Percentiles rank a stretch among this genome's conserved stretches.
Conservation (phyloP, 2,888 invertebrate species). For the Sarcophaga subvicina region DNA sequence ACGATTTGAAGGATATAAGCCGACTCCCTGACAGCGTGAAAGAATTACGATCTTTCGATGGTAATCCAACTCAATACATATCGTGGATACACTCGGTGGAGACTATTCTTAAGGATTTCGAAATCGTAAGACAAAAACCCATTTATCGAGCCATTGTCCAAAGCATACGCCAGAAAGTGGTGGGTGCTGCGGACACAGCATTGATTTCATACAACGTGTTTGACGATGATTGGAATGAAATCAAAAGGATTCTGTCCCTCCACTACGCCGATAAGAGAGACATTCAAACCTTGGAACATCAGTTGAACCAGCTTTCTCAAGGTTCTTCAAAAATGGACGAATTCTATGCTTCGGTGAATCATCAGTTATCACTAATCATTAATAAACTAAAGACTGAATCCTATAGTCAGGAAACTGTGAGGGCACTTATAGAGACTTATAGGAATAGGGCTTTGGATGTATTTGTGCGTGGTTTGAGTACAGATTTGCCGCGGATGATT, state of each 20-base stretch:
- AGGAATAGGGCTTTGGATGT: too few relatives aligned
- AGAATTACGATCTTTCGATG: conserved; percentile 9
- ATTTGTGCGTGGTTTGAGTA: too few relatives aligned
- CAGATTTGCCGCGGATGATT: too few relatives aligned
- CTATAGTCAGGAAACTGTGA: conserved; percentile 50
- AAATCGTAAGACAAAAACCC: conserved; percentile 47
- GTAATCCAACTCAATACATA: conserved; percentile 14
- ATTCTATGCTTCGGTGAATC: conserved; percentile 67
- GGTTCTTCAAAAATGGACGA: conserved; percentile 56
- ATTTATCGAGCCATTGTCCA: conserved; percentile 61
- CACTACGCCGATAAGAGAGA: conserved; percentile 70
- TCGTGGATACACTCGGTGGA: neutral
- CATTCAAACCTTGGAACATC: conserved; percentile 66
- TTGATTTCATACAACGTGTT: conserved; percentile 56
- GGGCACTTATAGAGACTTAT: conserved; percentile 48
- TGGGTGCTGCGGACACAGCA: conserved; percentile 62
- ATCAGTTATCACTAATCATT: conserved; percentile 65
- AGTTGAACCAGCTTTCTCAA: conserved; percentile 65
- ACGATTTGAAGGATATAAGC: conserved; percentile 10
- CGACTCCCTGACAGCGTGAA: conserved; percentile 9
- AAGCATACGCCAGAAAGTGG: conserved; percentile 60
- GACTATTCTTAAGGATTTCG: conserved; percentile 42
- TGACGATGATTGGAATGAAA: conserved; percentile 54
- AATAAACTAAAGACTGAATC: conserved; percentile 68
- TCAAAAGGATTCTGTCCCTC: conserved; percentile 62